Evolutionary conservation across 2,888 invertebrate genomes (phyloP), one percentile per base, ranked within the genome.

Genomic region (Philopedon plagiatum): DNA sequence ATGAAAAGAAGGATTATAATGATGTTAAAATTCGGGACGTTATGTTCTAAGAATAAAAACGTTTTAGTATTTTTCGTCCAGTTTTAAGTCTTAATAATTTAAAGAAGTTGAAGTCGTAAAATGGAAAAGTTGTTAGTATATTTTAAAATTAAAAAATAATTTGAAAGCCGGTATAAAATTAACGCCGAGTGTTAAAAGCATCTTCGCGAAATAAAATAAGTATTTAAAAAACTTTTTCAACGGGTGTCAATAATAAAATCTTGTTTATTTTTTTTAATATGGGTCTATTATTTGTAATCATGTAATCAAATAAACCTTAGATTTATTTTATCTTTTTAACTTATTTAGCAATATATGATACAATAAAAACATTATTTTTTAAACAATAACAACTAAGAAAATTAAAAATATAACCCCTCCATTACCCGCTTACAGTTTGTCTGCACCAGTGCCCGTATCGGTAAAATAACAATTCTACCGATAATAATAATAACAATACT

Each of bases 1-100:
- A 46, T 46, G 23, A 46, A 46, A 46, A 44, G 44, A 46, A 46
- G 46, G 46, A 46, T 46, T 46, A 46, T 46, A 21, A 46, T 46
- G 46, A 46, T 46, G 46, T 46, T 46, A 46, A 46, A 46, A 46
- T 21, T 46, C 21, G 46, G 11, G 9, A 19, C 21, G 11, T 23
- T 46, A 8, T 19, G 9, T 46, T 21, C n/a, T 1, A 4, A 23
- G 23, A 46, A 46, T 23, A 46, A 46, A 46, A 46, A 23, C n/a
- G 46, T 23, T 46, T 46, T 46, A 21, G 13, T 46, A 44, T 44
- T 44, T 46, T 46, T 23, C n/a, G 19, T 46, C 46, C 46, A 46
- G 23, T 46, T 21, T 46, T n/a, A 39, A 15, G 15, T 13, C 39
- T 39, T 39, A 23, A 46, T 46, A 46, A 46, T 46, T 46, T 21